Evolutionary conservation across 2,113 vertebrate species (phyloP).

Genomic region (Artemisiospiza belli): DNA sequence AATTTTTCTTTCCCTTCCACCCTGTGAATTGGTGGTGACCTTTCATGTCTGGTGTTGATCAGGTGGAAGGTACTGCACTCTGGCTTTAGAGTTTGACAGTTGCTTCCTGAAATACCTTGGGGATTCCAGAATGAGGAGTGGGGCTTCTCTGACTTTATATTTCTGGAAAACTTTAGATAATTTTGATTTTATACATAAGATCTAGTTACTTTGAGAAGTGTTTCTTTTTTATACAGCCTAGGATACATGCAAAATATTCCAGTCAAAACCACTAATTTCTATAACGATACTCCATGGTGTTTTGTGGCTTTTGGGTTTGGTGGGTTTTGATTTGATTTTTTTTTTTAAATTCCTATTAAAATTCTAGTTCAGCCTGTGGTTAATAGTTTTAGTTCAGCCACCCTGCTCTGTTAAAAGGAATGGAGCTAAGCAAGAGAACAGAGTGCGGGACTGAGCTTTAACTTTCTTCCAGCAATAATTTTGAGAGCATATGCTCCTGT

Average conservation of each 20-base stretch:
- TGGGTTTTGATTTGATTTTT: background rate
- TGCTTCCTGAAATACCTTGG: background rate
- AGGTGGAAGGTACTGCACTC: background rate
- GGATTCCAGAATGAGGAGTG: background rate
- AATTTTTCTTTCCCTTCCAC: background rate
- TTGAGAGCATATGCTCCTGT: background rate
- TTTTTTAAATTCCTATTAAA: background rate
- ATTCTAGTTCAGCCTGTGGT: background rate
- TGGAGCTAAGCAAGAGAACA: background rate
- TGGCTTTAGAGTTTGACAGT: background rate
- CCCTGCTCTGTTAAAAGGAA: background rate
- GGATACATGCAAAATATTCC: background rate
- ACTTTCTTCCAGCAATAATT: background rate
- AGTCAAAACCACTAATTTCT: background rate
- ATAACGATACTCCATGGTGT: fast-evolving
- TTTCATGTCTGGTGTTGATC: background rate
- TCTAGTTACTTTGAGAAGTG: background rate
- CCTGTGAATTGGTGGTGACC: background rate
- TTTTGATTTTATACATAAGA: background rate
- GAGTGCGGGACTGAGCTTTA: background rate
- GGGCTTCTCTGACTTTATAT: background rate
- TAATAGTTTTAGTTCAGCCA: background rate
- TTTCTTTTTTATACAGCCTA: background rate
- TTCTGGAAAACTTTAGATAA: background rate
- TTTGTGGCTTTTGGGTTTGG: background rate